These are phyloP conservation scores for Tetramorium simillimum DNA, from an alignment of 1,140 invertebrate genomes.

Conservation along the genomic window DNA sequence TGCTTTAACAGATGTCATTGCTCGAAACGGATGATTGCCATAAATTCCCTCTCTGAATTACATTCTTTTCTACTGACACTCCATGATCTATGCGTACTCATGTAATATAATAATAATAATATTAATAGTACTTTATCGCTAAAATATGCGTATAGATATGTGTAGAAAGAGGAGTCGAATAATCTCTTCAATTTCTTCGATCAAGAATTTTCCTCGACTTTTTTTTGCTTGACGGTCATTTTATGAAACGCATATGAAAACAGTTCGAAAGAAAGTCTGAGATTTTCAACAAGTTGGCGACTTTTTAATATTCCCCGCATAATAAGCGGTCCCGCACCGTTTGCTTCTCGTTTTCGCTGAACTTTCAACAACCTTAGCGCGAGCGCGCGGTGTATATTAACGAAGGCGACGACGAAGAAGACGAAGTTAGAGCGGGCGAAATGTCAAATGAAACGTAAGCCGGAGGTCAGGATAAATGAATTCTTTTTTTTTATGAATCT, in stretches of 20 bases:
- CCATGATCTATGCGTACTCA: neutral
- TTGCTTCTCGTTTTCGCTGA: conserved; percentile 58
- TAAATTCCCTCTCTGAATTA: conserved; percentile 3
- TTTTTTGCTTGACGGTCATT: conserved; percentile 26
- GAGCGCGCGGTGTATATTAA: conserved; percentile 62
- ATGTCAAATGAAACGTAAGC: conserved; percentile 65
- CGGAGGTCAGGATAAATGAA: conserved; percentile 49
- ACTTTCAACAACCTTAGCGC: conserved; percentile 46
- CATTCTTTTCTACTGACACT: neutral
- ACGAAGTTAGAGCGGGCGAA: conserved; percentile 55
- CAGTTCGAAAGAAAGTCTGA: conserved; percentile 45
- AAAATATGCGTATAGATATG: neutral
- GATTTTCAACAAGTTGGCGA: conserved; percentile 58
- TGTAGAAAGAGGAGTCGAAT: neutral
- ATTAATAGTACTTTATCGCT: too few species aligned
- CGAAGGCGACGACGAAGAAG: conserved; percentile 62
- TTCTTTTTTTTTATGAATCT: conserved; percentile 32
- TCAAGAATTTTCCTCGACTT: conserved; percentile 4
- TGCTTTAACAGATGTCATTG: neutral
- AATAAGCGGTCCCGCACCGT: conserved; percentile 51
- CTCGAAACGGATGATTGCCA: neutral
- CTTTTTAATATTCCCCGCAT: conserved; percentile 40
- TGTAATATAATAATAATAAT: neutral
- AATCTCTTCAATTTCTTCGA: conserved; percentile 4
- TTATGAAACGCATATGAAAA: conserved; percentile 61